Conservation (phyloP, 2,113 vertebrate species). For the Diadophis punctatus region DNA sequence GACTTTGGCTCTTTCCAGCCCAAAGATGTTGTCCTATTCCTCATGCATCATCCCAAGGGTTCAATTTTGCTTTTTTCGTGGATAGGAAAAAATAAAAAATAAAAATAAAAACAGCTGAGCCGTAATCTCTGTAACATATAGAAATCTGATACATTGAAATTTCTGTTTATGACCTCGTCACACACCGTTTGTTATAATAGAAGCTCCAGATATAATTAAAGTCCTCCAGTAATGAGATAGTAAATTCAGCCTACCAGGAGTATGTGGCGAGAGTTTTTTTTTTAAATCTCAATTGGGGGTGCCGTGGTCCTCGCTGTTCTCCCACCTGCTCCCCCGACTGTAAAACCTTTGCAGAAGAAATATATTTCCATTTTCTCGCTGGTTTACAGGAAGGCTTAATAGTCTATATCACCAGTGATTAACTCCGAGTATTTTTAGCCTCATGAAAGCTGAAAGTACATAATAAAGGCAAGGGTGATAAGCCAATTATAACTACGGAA, state of each 20-base stretch:
- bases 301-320: neutral
- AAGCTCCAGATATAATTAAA: constrained; percentile 40
- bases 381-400: constrained; percentile 5
- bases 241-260: constrained; percentile 30
- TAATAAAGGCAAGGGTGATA: neutral
- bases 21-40: too few relatives aligned
- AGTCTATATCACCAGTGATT: neutral
- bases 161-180: neutral
- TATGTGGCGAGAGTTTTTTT: neutral
- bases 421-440: constrained; percentile 5
- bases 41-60: neutral
- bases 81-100: neutral
- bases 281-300: constrained; percentile 8
- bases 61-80: neutral
- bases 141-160: neutral
- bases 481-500: neutral
- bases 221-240: constrained; percentile 7
- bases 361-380: neutral
- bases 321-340: neutral
- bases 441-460: neutral
- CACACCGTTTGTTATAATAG: constrained; percentile 10
- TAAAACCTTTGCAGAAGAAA: neutral
- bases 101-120: neutral
- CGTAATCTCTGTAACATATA: accelerated
- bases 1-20: neutral